phyloP scores from a whole-genome alignment of 2,113 vertebrate species.

The Struthio camelus region DNA sequence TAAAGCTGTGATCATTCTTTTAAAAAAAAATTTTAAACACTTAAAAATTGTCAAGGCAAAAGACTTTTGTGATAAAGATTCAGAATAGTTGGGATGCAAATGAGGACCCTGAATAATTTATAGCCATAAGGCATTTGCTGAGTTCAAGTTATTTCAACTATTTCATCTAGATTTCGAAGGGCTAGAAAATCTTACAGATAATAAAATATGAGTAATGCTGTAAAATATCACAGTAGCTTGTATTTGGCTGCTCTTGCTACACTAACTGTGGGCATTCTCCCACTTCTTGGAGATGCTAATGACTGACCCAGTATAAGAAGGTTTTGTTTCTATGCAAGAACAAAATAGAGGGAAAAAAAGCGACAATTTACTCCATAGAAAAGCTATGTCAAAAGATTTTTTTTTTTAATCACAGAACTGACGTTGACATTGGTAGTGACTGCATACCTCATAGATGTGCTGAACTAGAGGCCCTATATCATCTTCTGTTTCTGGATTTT shows the following conservation, averaged over 20 bases:
- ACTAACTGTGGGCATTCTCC: neutral
- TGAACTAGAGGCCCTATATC: slow-evolving; percentile 93
- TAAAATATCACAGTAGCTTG: neutral
- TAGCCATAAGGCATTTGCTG: neutral
- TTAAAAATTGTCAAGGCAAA: neutral
- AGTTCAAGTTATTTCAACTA: neutral
- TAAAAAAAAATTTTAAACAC: neutral
- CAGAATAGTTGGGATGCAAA: neutral
- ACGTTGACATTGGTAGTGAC: neutral
- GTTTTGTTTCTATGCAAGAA: neutral
- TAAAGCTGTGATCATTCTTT: neutral
- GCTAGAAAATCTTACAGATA: neutral
- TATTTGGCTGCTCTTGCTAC: neutral
- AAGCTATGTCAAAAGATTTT: neutral
- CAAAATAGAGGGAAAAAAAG: neutral
- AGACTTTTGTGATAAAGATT: neutral
- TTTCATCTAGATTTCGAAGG: neutral
- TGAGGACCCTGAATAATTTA: neutral
- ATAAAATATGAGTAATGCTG: neutral
- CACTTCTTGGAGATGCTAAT: neutral
- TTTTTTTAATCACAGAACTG: neutral
- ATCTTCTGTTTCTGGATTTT: slow-evolving; percentile 84
- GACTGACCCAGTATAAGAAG: neutral
- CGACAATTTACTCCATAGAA: neutral
- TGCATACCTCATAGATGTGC: slow-evolving; percentile 91